Evolutionary conservation across 2,888 invertebrate genomes (phyloP), one percentile per base, ranked within the genome.

Genomic region (Cartodere bifasciata): DNA sequence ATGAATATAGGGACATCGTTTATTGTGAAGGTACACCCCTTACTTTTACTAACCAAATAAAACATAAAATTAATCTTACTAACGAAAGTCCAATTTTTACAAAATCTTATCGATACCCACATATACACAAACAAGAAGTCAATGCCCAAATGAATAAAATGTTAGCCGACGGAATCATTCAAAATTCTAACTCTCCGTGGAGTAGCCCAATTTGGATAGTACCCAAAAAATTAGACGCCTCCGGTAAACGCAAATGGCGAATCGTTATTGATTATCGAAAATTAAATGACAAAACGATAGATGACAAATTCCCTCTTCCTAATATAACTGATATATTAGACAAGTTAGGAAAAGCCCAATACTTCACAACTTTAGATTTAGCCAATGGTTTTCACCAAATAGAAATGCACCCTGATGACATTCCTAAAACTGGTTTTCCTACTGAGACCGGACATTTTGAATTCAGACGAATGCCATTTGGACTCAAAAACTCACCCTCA

Each of bases 301-400:
- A n/a, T n/a, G n/a, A n/a, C n/a, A n/a, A n/a, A n/a, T n/a, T n/a
- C n/a, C n/a, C n/a, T n/a, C n/a, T n/a, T n/a, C 16, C 32, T 28
- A 7, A 32, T 9, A 39, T 54, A 10, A 36, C 46, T 11, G 48
- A 50, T 32, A 44, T 45, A 5, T 28, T 48, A 15, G 45, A 45
- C 15, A 46, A 44, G 17, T 17, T 46, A 33, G 45, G 46, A 11
- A 39, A 26, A 37, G 45, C 38, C 17, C 31, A 20, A n/a, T 47
- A 45, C 23, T 47, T 46, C 25, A 31, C 41, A 0, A 46, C 43
- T 2, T 26, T 48, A 4, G 46, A 47, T 31, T 24, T 48, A 6
- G 43, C 37, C 17, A n/a, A n/a, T n/a, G n/a, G n/a, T n/a, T 52
- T 48, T 16, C 45, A 45, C 17, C 53, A 55, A 34, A 44, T 53